Base-by-base conservation (phyloP, 2,888 invertebrate genomes). In the Brachypalpus laphriformis region DNA sequence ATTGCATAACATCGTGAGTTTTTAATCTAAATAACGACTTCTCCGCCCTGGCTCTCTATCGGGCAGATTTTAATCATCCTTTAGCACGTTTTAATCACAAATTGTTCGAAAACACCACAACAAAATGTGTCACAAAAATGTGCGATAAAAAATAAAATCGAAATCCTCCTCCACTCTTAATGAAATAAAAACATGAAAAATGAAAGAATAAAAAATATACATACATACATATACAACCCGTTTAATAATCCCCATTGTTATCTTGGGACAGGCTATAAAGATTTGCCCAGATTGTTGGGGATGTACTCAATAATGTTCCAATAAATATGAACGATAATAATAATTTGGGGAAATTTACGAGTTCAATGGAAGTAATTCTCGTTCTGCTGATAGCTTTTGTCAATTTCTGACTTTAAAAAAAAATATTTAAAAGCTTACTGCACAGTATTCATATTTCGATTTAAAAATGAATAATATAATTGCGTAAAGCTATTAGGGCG, bases 231-330 rank as follows among this genome's bases (percentile, higher is more conserved):
- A 25, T 42, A 34, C 42, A 45, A 34, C 9, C 9, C 11, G 31
- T 56, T 75, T 42, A 76, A 76, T 37, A 61, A 61, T 28, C 42
- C 42, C 37, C 6, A 40, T 16, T 37, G 47, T 28, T 61, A 61
- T 77, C 77, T 16, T 28, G 20, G 6, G 40, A 1, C 1, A 3
- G 14, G n/a, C 22, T 45, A 42, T 31, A 70, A 70, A 68, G 51
- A 77, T 54, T 61, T 45, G 7, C 0, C 14, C 25, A 54, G 34
- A 54, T 54, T 61, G 42, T 37, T n/a, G 11, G 37, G 37, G 11
- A 37, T 37, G 14, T 40, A 40, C 20, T 37, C 16, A 16, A 16
- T 37, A 20, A 49, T 54, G 51, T 25, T 56, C n/a, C 45, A 54
- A 22, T 20, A 54, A 61, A n/a, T n/a, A n/a, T n/a, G n/a, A n/a